Evolutionary conservation across 2,888 invertebrate genomes (phyloP), one percentile per base, ranked within the genome.

Genomic region (Lithodes maja): DNA sequence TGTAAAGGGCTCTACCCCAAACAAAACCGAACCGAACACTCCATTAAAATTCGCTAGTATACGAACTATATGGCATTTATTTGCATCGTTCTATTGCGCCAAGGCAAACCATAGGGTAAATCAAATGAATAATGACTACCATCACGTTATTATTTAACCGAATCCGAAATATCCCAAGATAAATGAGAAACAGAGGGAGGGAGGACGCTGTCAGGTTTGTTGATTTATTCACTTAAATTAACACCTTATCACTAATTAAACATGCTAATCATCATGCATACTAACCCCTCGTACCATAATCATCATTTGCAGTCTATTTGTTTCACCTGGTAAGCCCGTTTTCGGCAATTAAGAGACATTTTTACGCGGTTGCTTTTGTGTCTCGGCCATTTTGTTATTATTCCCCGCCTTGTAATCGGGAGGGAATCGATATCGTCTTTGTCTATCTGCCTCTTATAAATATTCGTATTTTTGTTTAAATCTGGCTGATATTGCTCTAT

Each of bases 331-430:
- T 55, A 33, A 5, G 33, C 9, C 3, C 12, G n/a, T 78, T 3
- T 52, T 3, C n/a, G 7, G 53, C 15, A 53, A 80, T 7, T 61
- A 61, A 7, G 12, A 61, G 12, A 12, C 61, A 61, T 61, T 61
- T 61, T 61, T 7, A 12, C 12, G 12, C 12, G 5, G 61, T 12
- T 61, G 61, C 7, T 61, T 79, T 79, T 52, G 53, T 79, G 33
- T 15, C 79, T 2, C 84, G 84, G 84, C 84, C 84, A 84, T 84
- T 84, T 84, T 84, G 84, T 84, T 68, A 78, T 50, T 75, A 84
- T 74, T 77, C 75, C 50, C 54, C 83, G 53, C 83, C 53, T 2
- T 49, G 0, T 50, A 50, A 77, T 17, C 3, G 33, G 75, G 5
- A 7, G 55, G n/a, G 49, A 84, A 84, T 84, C 84, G 68, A 84